Base-by-base conservation (phyloP, 2,113 vertebrate genomes). In the Setophaga coronata region DNA sequence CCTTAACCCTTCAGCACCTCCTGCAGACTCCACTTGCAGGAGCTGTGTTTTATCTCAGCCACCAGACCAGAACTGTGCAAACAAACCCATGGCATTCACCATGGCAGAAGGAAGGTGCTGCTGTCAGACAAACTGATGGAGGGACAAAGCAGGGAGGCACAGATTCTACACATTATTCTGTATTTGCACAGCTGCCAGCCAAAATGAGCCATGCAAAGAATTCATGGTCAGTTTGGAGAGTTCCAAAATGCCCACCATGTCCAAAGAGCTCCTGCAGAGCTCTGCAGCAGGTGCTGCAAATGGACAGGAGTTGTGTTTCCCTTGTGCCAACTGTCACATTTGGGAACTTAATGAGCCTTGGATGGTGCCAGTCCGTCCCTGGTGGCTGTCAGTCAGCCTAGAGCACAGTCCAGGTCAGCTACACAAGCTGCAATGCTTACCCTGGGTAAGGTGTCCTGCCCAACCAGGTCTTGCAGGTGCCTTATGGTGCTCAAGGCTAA, bases 401-500 rank as follows among this genome's bases (percentile, higher is more conserved):
- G 43, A 40, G 12, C 8, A 28, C 1, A 24, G 53, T 0, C 57
- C 42, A 19, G 60, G 18, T 36, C 0, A 82, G 54, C 33, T 6
- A 58, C 26, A 10, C 10, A 6, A 61, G 61, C n/a, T 60, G 54
- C 6, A 0, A 26, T 70, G 86, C 99, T 98, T 93, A 99, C 99
- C 98, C 99, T 98, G 91, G 99, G 99, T 81, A 99, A 97, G 18
- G 98, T 97, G 51, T 99, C 99, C 98, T 99, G 99, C 91, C 99
- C 98, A 53, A 99, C 98, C 93, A 99, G 98, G 93, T 99, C 99
- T 45, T 99, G 99, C 34, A 99, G 97, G 95, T 99, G 99, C 88
- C 99, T 97, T 95, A 99, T 99, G 12, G 99, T 99, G 60, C 99
- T 99, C 97, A 99, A 93, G 2, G 99, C 98, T 89, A 99, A 97